These are phyloP conservation scores for Gisinianus flammeolus DNA, from an alignment of 2,888 invertebrate species.

Conservation along the genomic window DNA sequence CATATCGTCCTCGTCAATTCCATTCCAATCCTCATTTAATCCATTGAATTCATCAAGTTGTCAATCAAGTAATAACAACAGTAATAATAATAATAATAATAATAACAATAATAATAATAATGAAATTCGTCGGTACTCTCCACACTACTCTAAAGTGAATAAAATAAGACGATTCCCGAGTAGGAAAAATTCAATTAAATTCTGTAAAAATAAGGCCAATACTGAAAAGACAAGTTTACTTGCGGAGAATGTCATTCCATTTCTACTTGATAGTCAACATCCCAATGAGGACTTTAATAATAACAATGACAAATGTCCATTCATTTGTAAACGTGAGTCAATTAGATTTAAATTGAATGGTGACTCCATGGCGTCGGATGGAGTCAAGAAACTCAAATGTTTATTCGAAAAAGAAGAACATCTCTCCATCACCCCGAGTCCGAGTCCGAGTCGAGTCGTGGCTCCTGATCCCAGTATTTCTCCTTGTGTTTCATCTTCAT, in stretches of 20 bases:
- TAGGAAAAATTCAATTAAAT: neutral
- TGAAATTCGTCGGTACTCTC: neutral
- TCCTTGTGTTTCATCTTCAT: too few relatives aligned
- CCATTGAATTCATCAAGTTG: neutral
- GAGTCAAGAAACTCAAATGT: neutral
- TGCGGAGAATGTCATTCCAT: neutral
- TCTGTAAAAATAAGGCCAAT: conserved; percentile 17
- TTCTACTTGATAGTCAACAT: neutral
- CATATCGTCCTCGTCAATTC: too few relatives aligned
- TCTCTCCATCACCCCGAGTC: too few relatives aligned
- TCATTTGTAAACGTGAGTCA: neutral
- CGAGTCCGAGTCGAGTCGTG: too few relatives aligned
- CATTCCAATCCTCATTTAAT: neutral
- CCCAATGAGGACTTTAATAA: neutral
- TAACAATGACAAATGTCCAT: neutral
- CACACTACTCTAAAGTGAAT: conserved; percentile 25
- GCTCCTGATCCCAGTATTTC: too few relatives aligned
- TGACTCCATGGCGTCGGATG: neutral
- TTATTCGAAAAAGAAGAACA: neutral
- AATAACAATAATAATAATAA: neutral
- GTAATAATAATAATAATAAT: neutral
- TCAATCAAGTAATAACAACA: neutral
- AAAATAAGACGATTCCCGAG: neutral
- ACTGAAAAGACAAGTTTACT: conserved; percentile 31
- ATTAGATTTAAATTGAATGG: neutral